Conservation (phyloP, 2,113 vertebrate species). For the Scartelaos histophorus region DNA sequence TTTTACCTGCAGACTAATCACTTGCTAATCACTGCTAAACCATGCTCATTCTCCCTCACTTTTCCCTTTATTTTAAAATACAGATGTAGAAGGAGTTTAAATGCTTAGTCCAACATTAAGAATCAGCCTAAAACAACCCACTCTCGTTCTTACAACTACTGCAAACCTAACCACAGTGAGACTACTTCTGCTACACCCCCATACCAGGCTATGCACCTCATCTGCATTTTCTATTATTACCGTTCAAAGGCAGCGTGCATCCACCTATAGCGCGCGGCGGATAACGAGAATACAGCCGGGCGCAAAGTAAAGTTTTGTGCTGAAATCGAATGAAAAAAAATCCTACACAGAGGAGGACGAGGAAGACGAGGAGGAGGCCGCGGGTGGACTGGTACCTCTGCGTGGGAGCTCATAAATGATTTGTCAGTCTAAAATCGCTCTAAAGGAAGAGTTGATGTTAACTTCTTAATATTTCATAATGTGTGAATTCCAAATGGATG, state of each 20-base stretch:
- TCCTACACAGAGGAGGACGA: neutral
- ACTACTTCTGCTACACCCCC: too few species aligned
- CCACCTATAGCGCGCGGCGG: neutral
- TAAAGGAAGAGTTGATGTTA: conserved; percentile 4
- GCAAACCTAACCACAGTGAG: neutral
- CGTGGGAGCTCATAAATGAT: neutral
- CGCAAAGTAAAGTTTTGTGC: conserved; percentile 15
- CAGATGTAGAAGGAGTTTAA: too few species aligned
- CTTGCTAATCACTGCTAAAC: too few species aligned
- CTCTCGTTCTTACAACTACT: neutral
- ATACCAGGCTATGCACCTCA: neutral
- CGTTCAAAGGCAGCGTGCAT: neutral
- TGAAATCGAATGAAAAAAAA: neutral
- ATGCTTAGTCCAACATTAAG: too few species aligned
- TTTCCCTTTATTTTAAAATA: too few species aligned
- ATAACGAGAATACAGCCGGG: neutral
- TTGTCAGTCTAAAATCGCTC: conserved; percentile 2
- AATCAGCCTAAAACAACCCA: neutral
- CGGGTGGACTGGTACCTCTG: neutral
- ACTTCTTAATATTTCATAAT: conserved; percentile 1
- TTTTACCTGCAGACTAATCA: too few species aligned
- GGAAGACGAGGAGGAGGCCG: neutral
- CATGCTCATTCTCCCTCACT: too few species aligned
- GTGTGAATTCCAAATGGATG: neutral
- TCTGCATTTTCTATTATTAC: neutral